Evolutionary conservation across 64 coral and sea anemone species (phyloP).

Genomic region (Pocillopora verrucosa): DNA sequence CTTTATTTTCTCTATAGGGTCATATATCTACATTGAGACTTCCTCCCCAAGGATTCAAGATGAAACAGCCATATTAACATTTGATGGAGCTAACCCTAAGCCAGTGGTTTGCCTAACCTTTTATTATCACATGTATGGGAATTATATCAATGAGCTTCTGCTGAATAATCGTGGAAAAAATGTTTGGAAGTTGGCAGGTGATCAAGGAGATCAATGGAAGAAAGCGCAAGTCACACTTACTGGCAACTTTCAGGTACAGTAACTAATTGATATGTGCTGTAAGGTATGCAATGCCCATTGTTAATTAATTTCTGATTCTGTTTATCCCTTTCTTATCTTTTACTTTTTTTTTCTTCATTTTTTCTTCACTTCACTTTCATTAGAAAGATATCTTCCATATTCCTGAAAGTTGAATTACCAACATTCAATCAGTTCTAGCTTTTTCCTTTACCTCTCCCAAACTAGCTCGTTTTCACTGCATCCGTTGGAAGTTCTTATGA

Average conservation of each 20-base stretch:
- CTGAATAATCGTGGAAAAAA: background rate
- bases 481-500: background rate
- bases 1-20: conserved; percentile 11
- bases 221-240: background rate
- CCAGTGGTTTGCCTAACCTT: background rate
- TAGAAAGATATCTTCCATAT: too few relatives aligned
- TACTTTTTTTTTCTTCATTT: too few relatives aligned
- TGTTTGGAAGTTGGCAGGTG: background rate
- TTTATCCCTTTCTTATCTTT: too few relatives aligned
- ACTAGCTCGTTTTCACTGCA: background rate
- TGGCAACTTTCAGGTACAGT: background rate
- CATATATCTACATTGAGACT: conserved; percentile 37
- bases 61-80: conserved; percentile 6
- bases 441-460: background rate
- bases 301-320: too few relatives aligned
- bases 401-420: too few relatives aligned
- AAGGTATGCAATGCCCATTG: background rate
- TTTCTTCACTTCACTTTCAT: too few relatives aligned
- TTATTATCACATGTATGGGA: conserved; percentile 37
- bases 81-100: background rate
- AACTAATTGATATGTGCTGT: background rate
- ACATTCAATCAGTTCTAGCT: too few relatives aligned
- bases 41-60: background rate
- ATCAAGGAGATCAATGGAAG: conserved; percentile 24
- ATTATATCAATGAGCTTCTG: background rate